Percentiles rank a stretch among this genome's conserved stretches.
Conservation (phyloP, 1,140 invertebrate species). For the Mamestra configurata region DNA sequence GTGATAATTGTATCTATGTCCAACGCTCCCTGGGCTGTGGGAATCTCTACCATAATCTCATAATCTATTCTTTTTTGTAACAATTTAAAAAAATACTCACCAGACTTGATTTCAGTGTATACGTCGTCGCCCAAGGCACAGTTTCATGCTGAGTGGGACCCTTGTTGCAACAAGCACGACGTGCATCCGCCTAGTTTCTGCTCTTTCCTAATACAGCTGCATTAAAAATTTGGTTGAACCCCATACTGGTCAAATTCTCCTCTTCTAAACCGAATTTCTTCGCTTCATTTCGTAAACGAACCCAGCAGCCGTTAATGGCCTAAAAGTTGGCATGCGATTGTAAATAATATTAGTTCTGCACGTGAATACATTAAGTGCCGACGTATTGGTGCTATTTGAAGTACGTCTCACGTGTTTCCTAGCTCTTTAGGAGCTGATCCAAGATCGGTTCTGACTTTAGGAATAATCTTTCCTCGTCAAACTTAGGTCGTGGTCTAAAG, state of each 20-base stretch:
- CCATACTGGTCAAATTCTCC: neutral
- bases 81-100: too few species aligned
- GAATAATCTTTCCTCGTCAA: neutral
- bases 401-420: neutral
- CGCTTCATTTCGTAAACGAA: neutral
- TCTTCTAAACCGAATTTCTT: neutral
- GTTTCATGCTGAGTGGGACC: too few species aligned
- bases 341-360: conserved; percentile 8
- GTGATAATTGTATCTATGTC: too few species aligned
- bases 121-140: too few species aligned
- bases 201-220: too few species aligned
- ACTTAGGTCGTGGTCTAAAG: neutral
- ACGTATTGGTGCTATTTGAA: conserved; percentile 15
- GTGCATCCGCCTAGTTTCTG: too few species aligned
- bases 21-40: too few species aligned
- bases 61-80: too few species aligned
- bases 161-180: too few species aligned
- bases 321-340: neutral
- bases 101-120: too few species aligned
- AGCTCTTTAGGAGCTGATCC: neutral
- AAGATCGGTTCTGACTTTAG: neutral
- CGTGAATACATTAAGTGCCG: conserved; percentile 2
- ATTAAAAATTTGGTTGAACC: too few species aligned
- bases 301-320: neutral
- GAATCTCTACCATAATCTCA: too few species aligned